These are phyloP conservation scores for Diachasmimorpha longicaudata DNA, from an alignment of 1,140 invertebrate genomes.

Conservation along the genomic window DNA sequence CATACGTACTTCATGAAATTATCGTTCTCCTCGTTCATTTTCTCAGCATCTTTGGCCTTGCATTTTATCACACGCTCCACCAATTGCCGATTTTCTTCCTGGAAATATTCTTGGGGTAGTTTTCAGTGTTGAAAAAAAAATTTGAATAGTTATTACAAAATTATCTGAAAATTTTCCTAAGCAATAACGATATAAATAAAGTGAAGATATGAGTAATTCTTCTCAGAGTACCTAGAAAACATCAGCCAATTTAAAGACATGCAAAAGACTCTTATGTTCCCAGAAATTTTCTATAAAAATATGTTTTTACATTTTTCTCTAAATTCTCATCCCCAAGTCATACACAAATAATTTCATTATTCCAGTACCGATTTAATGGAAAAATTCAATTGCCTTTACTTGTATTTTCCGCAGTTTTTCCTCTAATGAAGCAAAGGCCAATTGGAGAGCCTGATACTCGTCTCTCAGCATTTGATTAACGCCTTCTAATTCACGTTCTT, in stretches of 20 bases:
- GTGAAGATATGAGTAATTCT: too few relatives aligned
- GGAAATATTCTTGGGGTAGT: slow-evolving; percentile 47
- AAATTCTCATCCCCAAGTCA: too few relatives aligned
- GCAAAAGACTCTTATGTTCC: too few relatives aligned
- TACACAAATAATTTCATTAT: neutral
- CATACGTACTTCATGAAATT: slow-evolving; percentile 81
- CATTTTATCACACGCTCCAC: slow-evolving; percentile 87
- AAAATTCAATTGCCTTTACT: slow-evolving; percentile 58
- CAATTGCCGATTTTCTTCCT: slow-evolving; percentile 90
- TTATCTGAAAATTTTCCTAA: too few relatives aligned
- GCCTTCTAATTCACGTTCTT: slow-evolving; percentile 75
- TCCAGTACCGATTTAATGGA: neutral
- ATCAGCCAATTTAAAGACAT: too few relatives aligned
- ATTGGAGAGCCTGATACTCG: slow-evolving; percentile 92
- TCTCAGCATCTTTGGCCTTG: slow-evolving; percentile 92
- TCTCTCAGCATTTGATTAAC: slow-evolving; percentile 89
- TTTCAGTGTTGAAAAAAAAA: neutral
- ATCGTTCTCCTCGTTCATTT: slow-evolving; percentile 94
- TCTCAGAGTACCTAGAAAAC: too few relatives aligned
- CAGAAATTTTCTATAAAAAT: too few relatives aligned
- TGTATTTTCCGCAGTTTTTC: slow-evolving; percentile 86
- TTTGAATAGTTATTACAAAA: too few relatives aligned
- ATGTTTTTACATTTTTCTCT: too few relatives aligned
- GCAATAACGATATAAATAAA: too few relatives aligned
- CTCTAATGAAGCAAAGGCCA: slow-evolving; percentile 88